A percentile compares a stretch with the other conserved stretches of the same genome.
Conservation (phyloP, 2,113 vertebrate genomes). For the Trematomus loennbergii region DNA sequence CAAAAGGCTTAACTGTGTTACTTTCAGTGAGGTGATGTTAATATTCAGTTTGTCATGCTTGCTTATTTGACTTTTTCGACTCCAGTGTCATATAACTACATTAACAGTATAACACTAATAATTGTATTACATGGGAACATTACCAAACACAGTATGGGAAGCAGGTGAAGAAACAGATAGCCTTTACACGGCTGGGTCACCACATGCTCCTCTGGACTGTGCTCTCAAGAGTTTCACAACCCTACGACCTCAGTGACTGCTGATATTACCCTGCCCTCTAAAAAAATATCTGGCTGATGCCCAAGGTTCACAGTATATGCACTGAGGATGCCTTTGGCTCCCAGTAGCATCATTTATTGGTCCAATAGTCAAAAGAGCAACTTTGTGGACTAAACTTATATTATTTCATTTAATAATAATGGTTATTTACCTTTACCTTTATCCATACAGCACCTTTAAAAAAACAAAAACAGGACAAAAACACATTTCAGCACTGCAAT, state of each 20-base stretch:
- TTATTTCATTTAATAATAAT: no score
- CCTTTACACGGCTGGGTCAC: conserved; percentile 6
- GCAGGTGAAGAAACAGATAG: conserved; percentile 17
- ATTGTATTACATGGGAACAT: not conserved
- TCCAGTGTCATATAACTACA: not conserved
- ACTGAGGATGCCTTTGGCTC: conserved; percentile 13
- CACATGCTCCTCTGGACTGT: conserved; percentile 67
- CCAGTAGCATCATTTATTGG: not conserved
- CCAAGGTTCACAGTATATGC: conserved; percentile 32
- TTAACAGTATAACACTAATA: not conserved
- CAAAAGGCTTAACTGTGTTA: not conserved
- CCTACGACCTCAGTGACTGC: conserved; percentile 36
- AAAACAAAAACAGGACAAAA: no score
- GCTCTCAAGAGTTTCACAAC: conserved; percentile 72
- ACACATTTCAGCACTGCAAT: no score
- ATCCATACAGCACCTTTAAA: no score
- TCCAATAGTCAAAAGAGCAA: not conserved
- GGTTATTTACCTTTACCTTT: no score
- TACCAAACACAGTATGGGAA: not conserved
- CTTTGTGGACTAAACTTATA: not conserved
- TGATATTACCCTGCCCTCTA: conserved; percentile 31
- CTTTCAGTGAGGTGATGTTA: no score
- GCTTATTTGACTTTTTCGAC: not conserved
- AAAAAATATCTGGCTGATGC: conserved; percentile 28
- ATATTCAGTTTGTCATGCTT: not conserved